A percentile compares a stretch with the other conserved stretches of the same genome.
Conservation (phyloP, 2,888 invertebrate genomes). For the Ormyrus thymus region DNA sequence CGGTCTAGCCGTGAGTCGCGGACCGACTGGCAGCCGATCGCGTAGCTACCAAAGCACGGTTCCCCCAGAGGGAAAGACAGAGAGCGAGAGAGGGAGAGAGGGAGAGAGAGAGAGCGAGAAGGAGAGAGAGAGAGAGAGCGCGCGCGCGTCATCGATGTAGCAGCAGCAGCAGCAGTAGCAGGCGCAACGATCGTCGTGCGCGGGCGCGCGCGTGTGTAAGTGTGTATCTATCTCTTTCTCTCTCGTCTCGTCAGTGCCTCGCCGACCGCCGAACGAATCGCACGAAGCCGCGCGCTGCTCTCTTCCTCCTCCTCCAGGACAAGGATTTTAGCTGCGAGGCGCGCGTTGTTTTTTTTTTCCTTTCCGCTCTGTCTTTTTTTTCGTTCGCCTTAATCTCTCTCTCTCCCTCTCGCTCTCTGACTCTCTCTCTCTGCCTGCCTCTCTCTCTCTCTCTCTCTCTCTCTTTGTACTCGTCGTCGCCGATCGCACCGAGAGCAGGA, state of each 20-base stretch:
- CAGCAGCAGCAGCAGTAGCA: constrained; percentile 19
- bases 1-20: no score
- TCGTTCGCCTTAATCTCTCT: background rate
- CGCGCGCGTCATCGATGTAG: background rate
- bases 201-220: background rate
- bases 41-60: no score
- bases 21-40: no score
- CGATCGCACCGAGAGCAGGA: no score
- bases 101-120: background rate
- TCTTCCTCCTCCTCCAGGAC: background rate
- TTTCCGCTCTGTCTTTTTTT: background rate
- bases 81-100: background rate
- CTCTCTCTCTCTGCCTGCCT: no score
- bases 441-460: background rate
- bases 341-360: background rate
- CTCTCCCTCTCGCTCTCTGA: background rate
- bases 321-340: background rate
- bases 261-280: constrained; percentile 48
- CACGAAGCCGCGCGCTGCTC: constrained; percentile 21
- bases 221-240: background rate
- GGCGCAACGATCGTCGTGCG: constrained; percentile 34
- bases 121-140: constrained; percentile 7
- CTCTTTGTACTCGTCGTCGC: background rate
- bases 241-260: constrained; percentile 49
- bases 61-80: background rate